Evolutionary conservation across 2,797 vertebrate genomes (phyloP), one percentile per base, ranked within the genome.

Genomic region (Buceros bicornis): DNA sequence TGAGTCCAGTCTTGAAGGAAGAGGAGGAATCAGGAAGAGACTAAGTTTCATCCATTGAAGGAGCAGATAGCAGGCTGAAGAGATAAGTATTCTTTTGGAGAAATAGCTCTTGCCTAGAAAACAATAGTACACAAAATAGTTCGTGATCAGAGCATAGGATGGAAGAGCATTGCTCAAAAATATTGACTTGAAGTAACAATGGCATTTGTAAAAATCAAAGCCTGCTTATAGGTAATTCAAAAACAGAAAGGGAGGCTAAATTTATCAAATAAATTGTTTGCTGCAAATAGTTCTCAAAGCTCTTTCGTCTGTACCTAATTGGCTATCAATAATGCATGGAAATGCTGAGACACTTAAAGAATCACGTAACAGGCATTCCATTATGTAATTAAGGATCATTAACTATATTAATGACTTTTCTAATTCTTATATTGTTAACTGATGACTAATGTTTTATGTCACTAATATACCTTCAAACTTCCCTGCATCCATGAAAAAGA

Each of bases 311-410:
- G 88, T 94, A 93, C 70, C 77, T 97, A 97, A 97, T 90, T 98
- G 95, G 31, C 86, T 96, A 96, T 97, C 96, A 97, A 97, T 96
- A 97, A 97, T 81, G 58, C 89, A 87, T 95, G 77, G 91, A 91
- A 97, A 96, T 93, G 45, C 62, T 93, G 93, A 90, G 86, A 90
- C 76, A 94, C 87, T 88, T 91, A 97, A 97, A 97, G 87, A 93
- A 97, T 97, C 72, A 87, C 93, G 89, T 89, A 94, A 87, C 50
- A 90, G 89, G 82, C 90, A 97, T 96, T 97, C 91, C 80, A 93
- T 96, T 97, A 95, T 95, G 87, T 81, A 93, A 97, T 97, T 98
- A 95, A 97, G 94, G 57, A 94, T 92, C 85, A 94, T 98, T 97
- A 97, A 88, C 90, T 96, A 84, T 84, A 97, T 97, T 97, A 95